phyloP scores from a whole-genome alignment of 2,797 vertebrate genomes.

The Gobio occitaniae region DNA sequence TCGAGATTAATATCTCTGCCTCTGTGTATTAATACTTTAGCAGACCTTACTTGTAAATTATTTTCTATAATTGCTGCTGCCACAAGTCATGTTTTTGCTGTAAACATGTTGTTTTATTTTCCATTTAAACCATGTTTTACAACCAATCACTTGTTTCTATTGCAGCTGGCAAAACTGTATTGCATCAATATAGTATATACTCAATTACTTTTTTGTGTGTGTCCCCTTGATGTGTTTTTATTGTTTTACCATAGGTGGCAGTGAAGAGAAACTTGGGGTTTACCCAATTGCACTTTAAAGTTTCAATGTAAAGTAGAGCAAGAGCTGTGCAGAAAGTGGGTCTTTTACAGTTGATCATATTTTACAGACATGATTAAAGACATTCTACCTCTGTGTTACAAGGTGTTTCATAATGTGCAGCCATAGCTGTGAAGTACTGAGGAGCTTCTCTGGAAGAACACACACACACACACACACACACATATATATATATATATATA shows the following conservation, averaged over 20 bases:
- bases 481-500: no score
- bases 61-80: background rate
- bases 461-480: no score
- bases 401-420: slow-evolving; percentile 11
- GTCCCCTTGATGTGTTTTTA: slow-evolving; percentile 51
- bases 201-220: slow-evolving; percentile 13
- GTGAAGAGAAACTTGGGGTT: slow-evolving; percentile 54
- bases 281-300: slow-evolving; percentile 33
- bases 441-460: background rate
- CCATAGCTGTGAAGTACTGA: background rate
- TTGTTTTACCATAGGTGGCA: slow-evolving; percentile 63
- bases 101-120: background rate
- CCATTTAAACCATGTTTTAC: slow-evolving; percentile 1
- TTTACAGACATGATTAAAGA: slow-evolving; percentile 10
- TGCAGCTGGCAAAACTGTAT: background rate
- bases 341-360: slow-evolving; percentile 9
- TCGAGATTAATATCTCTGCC: background rate
- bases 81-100: background rate
- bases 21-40: background rate
- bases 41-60: background rate
- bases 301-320: slow-evolving; percentile 40
- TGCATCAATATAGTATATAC: slow-evolving; percentile 11
- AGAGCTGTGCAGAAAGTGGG: background rate
- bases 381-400: slow-evolving; percentile 7
- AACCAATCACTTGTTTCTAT: background rate